These are phyloP conservation scores for Nautilus pompilius DNA, from an alignment of 1,140 invertebrate species.

Conservation along the genomic window DNA sequence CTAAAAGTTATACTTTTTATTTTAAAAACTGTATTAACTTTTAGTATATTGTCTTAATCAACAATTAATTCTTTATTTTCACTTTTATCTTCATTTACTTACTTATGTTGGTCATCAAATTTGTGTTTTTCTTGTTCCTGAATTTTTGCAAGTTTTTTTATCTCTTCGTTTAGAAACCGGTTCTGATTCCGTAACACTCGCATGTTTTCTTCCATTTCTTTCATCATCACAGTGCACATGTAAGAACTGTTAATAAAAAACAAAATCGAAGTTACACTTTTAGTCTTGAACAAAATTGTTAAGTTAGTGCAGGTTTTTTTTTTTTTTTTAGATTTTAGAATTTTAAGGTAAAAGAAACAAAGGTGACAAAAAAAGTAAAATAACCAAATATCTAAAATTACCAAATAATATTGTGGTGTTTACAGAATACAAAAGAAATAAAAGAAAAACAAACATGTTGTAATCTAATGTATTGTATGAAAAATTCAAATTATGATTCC, in stretches of 20 bases:
- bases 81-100: constrained; percentile 11
- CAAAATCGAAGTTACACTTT: not conserved
- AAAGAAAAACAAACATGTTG: no score
- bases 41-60: not conserved
- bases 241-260: not conserved
- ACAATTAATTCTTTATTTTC: not conserved
- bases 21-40: not conserved
- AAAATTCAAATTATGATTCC: no score
- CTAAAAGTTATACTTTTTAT: not conserved
- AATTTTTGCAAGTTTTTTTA: constrained; percentile 49
- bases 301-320: not conserved
- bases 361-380: not conserved
- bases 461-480: no score
- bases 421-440: no score
- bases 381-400: not conserved
- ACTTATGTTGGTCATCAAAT: constrained; percentile 42
- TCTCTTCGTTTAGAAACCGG: constrained; percentile 58
- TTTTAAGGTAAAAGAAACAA: not conserved
- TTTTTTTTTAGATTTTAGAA: not conserved
- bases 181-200: constrained; percentile 57
- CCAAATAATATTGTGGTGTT: no score
- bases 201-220: constrained; percentile 49
- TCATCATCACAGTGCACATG: constrained; percentile 16
- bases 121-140: constrained; percentile 35
- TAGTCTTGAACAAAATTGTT: not conserved